Evolutionary conservation across 1,140 invertebrate genomes (phyloP).

Genomic region (Papilio dardanus): DNA sequence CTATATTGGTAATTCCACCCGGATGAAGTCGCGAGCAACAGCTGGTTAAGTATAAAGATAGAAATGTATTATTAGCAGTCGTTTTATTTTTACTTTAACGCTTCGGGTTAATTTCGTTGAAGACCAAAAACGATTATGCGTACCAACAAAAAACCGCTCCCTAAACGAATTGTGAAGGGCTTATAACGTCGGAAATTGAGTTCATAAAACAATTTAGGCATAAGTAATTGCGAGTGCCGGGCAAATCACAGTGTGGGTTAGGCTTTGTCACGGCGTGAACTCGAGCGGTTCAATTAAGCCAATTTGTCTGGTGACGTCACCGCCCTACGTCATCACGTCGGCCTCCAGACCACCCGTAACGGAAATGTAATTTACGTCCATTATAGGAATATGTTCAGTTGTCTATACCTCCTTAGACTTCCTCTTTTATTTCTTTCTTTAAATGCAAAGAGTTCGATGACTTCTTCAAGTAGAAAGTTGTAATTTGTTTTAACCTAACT

Average conservation of each 20-base stretch:
- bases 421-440: background rate
- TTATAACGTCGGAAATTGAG: conserved; percentile 7
- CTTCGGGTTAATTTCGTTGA: background rate
- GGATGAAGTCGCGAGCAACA: too few species aligned
- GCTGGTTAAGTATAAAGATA: too few species aligned
- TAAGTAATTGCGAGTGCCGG: conserved; percentile 14
- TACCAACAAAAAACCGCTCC: conserved; percentile 22
- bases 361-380: conserved; percentile 4
- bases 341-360: background rate
- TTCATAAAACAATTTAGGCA: conserved; percentile 20
- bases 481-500: background rate
- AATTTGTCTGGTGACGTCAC: conserved; percentile 19
- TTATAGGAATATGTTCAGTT: background rate
- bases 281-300: conserved; percentile 21
- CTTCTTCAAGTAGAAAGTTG: background rate
- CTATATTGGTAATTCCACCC: too few species aligned
- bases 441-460: background rate
- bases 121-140: background rate
- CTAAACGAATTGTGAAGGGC: conserved; percentile 20
- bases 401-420: background rate
- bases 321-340: conserved; percentile 7
- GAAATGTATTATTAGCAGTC: background rate
- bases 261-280: conserved; percentile 21
- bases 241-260: conserved; percentile 24
- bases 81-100: background rate